These are phyloP conservation scores for Labroides dimidiatus DNA, from an alignment of 2,797 vertebrate genomes.

Conservation along the genomic window DNA sequence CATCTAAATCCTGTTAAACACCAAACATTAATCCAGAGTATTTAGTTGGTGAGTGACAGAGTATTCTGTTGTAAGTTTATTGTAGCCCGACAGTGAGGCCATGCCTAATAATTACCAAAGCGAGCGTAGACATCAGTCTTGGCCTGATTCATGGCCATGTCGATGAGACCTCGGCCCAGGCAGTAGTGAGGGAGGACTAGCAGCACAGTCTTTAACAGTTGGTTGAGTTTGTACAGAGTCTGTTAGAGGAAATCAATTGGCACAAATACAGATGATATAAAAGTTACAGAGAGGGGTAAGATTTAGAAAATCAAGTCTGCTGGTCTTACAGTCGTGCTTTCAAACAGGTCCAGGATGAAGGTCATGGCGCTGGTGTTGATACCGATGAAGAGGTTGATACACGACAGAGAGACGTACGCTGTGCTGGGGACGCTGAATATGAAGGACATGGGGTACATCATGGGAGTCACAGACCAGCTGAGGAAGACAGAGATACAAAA, in stretches of 20 bases:
- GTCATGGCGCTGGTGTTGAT: slow-evolving; percentile 96
- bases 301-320: not conserved
- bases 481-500: slow-evolving; percentile 1
- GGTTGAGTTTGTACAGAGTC: slow-evolving; percentile 89
- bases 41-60: slow-evolving; percentile 5
- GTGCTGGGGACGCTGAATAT: slow-evolving; percentile 94
- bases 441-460: slow-evolving; percentile 96
- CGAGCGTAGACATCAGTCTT: slow-evolving; percentile 90
- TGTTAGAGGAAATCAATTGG: slow-evolving; percentile 63
- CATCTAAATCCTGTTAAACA: too few relatives aligned
- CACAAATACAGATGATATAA: not conserved
- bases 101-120: slow-evolving; percentile 86
- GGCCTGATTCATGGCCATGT: slow-evolving; percentile 95
- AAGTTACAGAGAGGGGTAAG: not conserved
- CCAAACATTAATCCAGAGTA: not conserved
- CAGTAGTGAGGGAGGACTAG: slow-evolving; percentile 95
- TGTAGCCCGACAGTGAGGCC: not conserved
- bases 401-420: slow-evolving; percentile 93
- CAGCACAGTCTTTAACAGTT: slow-evolving; percentile 87
- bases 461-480: slow-evolving; percentile 95
- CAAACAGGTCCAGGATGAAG: slow-evolving; percentile 94
- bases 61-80: not conserved
- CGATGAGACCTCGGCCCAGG: slow-evolving; percentile 93
- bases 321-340: slow-evolving; percentile 86
- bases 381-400: slow-evolving; percentile 95